phyloP scores from a whole-genome alignment of 1,140 invertebrate species.

The Drosophila ficusphila region DNA sequence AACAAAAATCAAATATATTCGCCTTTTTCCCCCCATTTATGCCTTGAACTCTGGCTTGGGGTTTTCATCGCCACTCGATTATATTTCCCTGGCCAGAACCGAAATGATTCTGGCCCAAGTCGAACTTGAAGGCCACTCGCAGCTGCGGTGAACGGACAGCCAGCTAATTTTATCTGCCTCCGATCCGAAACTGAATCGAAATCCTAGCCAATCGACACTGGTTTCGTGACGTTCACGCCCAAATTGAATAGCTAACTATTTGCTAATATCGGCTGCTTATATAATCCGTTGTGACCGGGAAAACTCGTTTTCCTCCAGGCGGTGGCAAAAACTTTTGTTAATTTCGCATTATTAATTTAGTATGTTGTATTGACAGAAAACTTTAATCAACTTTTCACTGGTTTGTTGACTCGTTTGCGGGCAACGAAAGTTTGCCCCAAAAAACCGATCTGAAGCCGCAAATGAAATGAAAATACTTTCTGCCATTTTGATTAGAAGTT shows the following conservation, averaged over 20 bases:
- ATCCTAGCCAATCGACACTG: conserved; percentile 8
- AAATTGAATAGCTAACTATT: conserved; percentile 24
- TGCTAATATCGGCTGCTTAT: conserved; percentile 19
- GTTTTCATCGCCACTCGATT: neutral
- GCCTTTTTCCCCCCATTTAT: conserved; percentile 56
- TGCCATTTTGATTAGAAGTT: conserved; percentile 46
- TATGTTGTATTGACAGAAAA: conserved; percentile 32
- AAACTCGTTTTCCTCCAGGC: conserved; percentile 17
- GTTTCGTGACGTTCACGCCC: conserved; percentile 44
- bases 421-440: conserved; percentile 28
- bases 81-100: conserved; percentile 1
- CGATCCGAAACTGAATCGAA: neutral
- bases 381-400: conserved; percentile 33
- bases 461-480: conserved; percentile 42
- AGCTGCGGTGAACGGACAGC: conserved; percentile 34
- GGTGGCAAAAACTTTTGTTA: neutral
- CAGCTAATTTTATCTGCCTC: conserved; percentile 30
- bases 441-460: conserved; percentile 13
- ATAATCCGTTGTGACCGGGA: neutral
- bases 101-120: conserved; percentile 5
- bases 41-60: conserved; percentile 26
- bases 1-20: too few species aligned
- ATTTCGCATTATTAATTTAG: conserved; percentile 28
- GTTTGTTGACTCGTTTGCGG: conserved; percentile 11
- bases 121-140: conserved; percentile 26